Evolutionary conservation across 2,888 invertebrate genomes (phyloP).

Genomic region (Hemaris fuciformis): DNA sequence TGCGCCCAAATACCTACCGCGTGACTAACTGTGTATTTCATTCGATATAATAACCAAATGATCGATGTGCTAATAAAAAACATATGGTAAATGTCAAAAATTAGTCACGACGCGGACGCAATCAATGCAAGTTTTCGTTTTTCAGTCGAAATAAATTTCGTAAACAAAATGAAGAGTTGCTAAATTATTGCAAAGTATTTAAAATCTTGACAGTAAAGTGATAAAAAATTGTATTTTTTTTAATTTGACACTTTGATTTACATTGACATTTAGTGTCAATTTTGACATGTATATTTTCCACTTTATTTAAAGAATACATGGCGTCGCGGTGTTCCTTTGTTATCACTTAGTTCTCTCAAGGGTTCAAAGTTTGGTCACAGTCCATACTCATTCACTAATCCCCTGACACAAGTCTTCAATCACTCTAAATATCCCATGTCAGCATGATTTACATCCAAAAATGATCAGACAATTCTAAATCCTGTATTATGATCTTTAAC

Average conservation of each 20-base stretch:
- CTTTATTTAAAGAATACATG: too few species aligned
- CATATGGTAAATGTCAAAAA: constrained; percentile 2
- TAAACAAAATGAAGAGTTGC: background rate
- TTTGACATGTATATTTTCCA: background rate
- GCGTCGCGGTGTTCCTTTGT: too few species aligned
- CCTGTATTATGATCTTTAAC: background rate
- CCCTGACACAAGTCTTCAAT: too few species aligned
- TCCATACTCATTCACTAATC: background rate
- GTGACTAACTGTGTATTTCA: background rate
- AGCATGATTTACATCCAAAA: background rate
- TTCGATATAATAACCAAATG: background rate
- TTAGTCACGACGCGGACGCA: background rate
- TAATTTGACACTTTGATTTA: background rate
- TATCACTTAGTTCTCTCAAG: too few species aligned
- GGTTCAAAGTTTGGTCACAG: background rate
- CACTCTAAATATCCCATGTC: too few species aligned
- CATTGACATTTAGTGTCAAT: background rate
- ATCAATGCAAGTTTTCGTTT: background rate
- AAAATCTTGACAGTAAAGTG: too few species aligned
- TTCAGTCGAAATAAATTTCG: background rate
- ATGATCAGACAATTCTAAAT: background rate
- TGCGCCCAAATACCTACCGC: background rate
- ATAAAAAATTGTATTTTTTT: background rate
- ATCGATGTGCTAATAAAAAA: background rate
- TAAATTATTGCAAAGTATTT: too few species aligned